Evolutionary conservation across 2,113 vertebrate species (phyloP).

Genomic region (Chionomys nivalis): DNA sequence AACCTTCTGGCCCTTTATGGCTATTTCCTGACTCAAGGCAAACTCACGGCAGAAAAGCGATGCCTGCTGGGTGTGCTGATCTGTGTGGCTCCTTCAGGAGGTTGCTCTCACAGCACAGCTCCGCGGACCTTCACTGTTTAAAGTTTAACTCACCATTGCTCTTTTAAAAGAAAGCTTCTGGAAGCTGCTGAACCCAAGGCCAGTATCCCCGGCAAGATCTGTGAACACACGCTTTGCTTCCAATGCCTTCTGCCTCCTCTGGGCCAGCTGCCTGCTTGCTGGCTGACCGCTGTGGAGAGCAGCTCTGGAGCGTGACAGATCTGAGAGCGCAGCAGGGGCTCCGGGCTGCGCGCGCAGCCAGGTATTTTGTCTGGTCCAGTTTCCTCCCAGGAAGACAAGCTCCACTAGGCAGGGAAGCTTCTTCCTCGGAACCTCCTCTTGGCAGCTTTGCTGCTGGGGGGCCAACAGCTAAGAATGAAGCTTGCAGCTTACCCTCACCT

Average conservation of each 20-base stretch:
- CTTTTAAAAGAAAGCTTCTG: constrained; percentile 52
- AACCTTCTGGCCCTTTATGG: neutral
- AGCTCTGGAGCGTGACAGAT: neutral
- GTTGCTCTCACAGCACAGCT: neutral
- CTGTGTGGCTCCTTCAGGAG: constrained; percentile 3
- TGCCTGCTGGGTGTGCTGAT: neutral
- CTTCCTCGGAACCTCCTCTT: neutral
- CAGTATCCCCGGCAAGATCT: constrained; percentile 36
- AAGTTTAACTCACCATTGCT: constrained; percentile 29
- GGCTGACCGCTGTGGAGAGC: neutral
- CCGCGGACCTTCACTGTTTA: neutral
- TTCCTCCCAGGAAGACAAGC: constrained; percentile 64
- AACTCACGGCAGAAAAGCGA: constrained; percentile 14
- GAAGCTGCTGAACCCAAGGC: constrained; percentile 24
- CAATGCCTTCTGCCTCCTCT: constrained; percentile 52
- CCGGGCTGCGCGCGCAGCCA: constrained; percentile 6
- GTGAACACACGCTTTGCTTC: constrained; percentile 62
- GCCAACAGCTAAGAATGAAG: neutral
- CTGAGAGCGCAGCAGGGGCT: neutral
- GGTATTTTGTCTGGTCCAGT: constrained; percentile 40
- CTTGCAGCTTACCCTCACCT: neutral
- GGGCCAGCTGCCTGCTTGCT: constrained; percentile 49
- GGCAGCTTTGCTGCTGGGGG: neutral
- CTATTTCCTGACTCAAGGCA: neutral
- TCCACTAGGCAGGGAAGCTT: constrained; percentile 42